phyloP scores from a whole-genome alignment of 2,888 invertebrate species.

The Pycnomerus fuliginosus region DNA sequence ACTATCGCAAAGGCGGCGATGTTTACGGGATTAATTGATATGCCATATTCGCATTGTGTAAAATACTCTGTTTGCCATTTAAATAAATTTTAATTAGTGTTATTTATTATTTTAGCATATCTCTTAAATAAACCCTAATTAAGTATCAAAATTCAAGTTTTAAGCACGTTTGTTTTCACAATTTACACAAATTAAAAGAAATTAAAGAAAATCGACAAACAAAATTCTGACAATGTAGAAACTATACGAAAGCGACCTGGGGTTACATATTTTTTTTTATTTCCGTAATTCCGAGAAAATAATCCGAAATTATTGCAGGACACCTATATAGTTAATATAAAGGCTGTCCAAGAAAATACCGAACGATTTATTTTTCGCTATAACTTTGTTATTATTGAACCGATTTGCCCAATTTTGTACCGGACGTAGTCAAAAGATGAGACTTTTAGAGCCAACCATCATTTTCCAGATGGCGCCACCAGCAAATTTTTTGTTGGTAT shows the following conservation, averaged over 20 bases:
- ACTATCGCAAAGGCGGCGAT: conserved; percentile 79
- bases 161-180: neutral
- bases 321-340: no score
- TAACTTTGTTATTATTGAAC: no score
- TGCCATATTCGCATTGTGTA: conserved; percentile 14
- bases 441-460: no score
- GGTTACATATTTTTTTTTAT: no score
- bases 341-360: no score
- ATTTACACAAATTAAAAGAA: neutral
- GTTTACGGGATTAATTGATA: conserved; percentile 60
- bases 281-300: no score
- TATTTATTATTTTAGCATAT: neutral
- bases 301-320: no score
- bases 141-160: neutral
- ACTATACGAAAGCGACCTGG: neutral
- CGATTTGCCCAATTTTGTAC: no score
- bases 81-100: conserved; percentile 18
- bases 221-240: neutral
- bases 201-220: neutral
- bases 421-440: no score
- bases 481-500: no score
- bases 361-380: no score
- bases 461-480: no score
- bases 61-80: conserved; percentile 9
- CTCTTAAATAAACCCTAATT: neutral